A percentile compares a stretch with the other conserved stretches of the same genome.
These are phyloP conservation scores for Dione juno DNA, from an alignment of 2,888 invertebrate genomes.

Conservation along the genomic window DNA sequence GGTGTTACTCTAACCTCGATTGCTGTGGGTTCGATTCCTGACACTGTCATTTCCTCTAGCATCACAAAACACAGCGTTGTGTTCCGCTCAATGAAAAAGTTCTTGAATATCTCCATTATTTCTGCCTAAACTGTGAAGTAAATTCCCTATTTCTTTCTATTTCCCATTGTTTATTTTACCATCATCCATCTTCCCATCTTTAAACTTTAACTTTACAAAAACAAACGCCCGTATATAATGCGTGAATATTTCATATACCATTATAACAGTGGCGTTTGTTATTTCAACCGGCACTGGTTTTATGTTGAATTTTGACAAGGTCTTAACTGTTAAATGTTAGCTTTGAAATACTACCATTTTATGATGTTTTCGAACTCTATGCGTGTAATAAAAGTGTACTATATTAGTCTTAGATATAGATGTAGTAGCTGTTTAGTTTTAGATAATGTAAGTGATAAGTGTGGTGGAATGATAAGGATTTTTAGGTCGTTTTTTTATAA, in stretches of 20 bases:
- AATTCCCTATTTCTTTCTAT: neutral
- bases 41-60: too few relatives aligned
- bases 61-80: too few relatives aligned
- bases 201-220: neutral
- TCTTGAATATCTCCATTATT: too few relatives aligned
- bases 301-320: conserved; percentile 45
- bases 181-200: neutral
- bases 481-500: too few relatives aligned
- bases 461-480: neutral
- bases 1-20: too few relatives aligned
- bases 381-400: conserved; percentile 3
- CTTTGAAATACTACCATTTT: conserved; percentile 25
- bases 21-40: too few relatives aligned
- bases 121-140: neutral
- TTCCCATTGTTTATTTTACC: neutral
- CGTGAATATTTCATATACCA: conserved; percentile 29
- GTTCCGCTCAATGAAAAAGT: too few relatives aligned
- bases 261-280: conserved; percentile 32
- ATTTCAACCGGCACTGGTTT: conserved; percentile 42
- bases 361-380: conserved; percentile 18
- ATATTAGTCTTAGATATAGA: too few relatives aligned
- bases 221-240: neutral
- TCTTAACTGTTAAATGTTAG: conserved; percentile 38
- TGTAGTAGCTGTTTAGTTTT: too few relatives aligned
- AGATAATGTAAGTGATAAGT: neutral